These are phyloP conservation scores for Leucoraja erinaceus DNA, from an alignment of 2,113 vertebrate species.

Conservation along the genomic window DNA sequence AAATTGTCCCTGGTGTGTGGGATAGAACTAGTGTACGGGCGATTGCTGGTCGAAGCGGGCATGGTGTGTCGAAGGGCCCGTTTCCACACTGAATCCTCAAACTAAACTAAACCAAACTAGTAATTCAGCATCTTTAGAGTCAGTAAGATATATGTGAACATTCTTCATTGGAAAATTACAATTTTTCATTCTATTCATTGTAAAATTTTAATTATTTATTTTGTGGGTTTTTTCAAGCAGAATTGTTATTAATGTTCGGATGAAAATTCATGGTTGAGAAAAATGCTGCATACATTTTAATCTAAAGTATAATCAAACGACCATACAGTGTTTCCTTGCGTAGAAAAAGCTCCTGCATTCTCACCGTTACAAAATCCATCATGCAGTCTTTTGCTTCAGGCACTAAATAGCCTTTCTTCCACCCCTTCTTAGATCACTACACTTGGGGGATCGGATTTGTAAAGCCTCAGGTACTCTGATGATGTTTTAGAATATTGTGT, in stretches of 20 bases:
- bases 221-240: neutral
- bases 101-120: too few relatives aligned
- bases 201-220: neutral
- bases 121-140: conserved; percentile 44
- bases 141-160: conserved; percentile 39
- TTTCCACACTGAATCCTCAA: too few relatives aligned
- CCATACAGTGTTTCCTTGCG: neutral
- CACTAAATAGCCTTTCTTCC: neutral
- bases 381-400: neutral
- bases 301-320: neutral
- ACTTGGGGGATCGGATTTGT: neutral
- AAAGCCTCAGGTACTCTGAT: conserved; percentile 7
- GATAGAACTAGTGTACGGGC: too few relatives aligned
- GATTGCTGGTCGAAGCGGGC: too few relatives aligned
- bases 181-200: conserved; percentile 8
- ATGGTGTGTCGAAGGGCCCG: too few relatives aligned
- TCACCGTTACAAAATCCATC: too few relatives aligned
- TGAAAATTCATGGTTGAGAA: neutral
- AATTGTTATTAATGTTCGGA: neutral
- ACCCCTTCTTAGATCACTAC: neutral
- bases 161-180: neutral
- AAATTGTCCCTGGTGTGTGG: too few relatives aligned
- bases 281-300: neutral
- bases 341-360: neutral
- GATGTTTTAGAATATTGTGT: neutral